Evolutionary conservation across 53 echinoderm and acorn worm species (phyloP).

Genomic region (Hippasteria phrygiana): DNA sequence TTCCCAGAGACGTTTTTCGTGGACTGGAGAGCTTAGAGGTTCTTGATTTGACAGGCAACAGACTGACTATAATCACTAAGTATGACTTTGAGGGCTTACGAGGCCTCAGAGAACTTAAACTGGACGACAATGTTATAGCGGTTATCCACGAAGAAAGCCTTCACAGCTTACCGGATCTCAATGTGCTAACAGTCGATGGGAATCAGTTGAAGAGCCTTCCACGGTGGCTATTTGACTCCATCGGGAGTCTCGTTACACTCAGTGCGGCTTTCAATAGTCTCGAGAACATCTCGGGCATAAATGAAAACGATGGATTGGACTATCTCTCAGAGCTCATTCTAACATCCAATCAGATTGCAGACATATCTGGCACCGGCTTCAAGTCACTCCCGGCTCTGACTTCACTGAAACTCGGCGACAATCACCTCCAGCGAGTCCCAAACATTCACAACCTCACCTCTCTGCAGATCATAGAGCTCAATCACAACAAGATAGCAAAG

Average conservation of each 20-base stretch:
- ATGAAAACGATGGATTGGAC: neutral
- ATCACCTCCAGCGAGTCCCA: constrained; percentile 9
- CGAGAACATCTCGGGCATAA: neutral
- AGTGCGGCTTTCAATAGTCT: constrained; percentile 20
- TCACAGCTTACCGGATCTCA: neutral
- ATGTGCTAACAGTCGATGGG: neutral
- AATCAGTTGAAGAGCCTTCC: constrained; percentile 24
- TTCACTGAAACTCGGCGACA: neutral
- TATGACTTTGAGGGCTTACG: neutral
- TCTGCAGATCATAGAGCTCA: constrained; percentile 18
- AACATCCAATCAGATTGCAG: constrained; percentile 10
- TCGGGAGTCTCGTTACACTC: neutral
- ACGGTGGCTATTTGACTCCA: constrained; percentile 3
- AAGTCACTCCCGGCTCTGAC: neutral
- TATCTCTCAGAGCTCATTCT: neutral
- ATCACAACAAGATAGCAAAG: constrained; percentile 6
- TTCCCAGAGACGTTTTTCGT: constrained; percentile 1
- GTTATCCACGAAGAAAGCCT: constrained; percentile 30
- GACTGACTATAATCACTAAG: neutral
- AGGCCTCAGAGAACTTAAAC: constrained; percentile 2
- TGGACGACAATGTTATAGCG: constrained; percentile 15
- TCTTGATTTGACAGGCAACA: constrained; percentile 42
- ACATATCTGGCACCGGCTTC: neutral
- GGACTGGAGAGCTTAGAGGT: neutral
- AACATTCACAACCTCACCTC: constrained; percentile 8